phyloP scores from a whole-genome alignment of 2,113 vertebrate genomes.

The Pollimyrus isidori region DNA sequence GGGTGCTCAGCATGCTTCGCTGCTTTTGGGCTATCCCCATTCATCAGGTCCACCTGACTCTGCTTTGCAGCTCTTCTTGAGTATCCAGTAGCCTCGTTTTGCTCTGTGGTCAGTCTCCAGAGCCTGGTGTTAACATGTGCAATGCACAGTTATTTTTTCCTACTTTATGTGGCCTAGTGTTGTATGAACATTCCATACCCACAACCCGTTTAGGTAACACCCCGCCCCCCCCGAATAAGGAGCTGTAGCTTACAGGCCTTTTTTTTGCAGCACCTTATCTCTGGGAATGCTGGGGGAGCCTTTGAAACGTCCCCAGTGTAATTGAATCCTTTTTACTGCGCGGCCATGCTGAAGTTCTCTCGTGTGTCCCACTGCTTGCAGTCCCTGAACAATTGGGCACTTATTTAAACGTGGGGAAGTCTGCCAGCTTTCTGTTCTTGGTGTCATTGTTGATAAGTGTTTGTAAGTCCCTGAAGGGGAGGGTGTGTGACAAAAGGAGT shows the following conservation, averaged over 20 bases:
- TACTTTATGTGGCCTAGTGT: not conserved
- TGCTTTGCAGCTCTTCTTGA: not conserved
- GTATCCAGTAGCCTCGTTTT: not conserved
- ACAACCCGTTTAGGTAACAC: not conserved
- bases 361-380: not conserved
- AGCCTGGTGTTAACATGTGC: not conserved
- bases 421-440: not conserved
- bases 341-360: not conserved
- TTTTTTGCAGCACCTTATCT: not conserved
- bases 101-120: not conserved
- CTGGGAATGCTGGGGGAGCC: not conserved
- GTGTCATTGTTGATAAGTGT: not conserved
- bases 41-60: not conserved
- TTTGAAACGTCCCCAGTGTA: not conserved
- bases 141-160: not conserved
- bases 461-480: not conserved
- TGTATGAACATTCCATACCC: not conserved
- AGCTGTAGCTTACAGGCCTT: not conserved
- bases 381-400: not conserved
- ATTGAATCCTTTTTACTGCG: not conserved
- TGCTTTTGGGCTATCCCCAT: not conserved
- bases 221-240: not conserved
- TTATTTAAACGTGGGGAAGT: not conserved
- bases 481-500: not conserved
- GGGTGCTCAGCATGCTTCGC: not conserved